Evolutionary conservation across 2,797 vertebrate species (phyloP), one percentile per base, ranked within the genome.

Genomic region (Artibeus jamaicensis): DNA sequence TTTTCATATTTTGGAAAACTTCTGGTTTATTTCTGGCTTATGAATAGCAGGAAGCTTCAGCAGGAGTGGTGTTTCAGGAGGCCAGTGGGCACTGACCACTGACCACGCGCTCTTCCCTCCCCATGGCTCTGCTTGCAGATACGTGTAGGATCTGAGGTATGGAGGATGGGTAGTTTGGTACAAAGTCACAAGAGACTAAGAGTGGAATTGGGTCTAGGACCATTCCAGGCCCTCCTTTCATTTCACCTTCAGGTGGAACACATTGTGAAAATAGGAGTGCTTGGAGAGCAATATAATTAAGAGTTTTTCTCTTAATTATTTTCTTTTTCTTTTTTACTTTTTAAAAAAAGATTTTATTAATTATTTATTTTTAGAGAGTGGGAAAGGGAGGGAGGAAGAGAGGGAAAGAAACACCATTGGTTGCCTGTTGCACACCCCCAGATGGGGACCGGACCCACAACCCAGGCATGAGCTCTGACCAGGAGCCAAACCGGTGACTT

Each of bases 1-100:
- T 65, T 95, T 2, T 94, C 87, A 3, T 37, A 19, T 78, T 94
- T 96, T 81, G 78, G 87, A 95, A 74, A 62, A 50, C 22, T 74
- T 82, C n/a, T 62, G 44, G 42, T 86, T 95, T 39, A 32, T 34
- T 81, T 85, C 32, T 93, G 82, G 39, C 77, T 59, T 76, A 37
- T 9, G 44, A 71, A 32, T 77, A 32, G 22, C 46, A 29, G 74
- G 79, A 91, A 71, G 19, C 57, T 29, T 84, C 67, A 62, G 82
- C 53, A 83, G 77, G 44, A 83, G 34, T 71, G 34, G 34, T 73
- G 22, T n/a, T 32, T 86, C 65, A 7, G 15, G 15, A 3, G 77
- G 22, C 77, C 67, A 34, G 15, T 26, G 59, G 77, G 18, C 16
- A 12, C 50, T 73, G 70, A 7, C 2, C 50, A 14, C 34, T 74